Base-by-base conservation (phyloP, 1,140 invertebrate genomes). In the Penaeus vannamei region DNA sequence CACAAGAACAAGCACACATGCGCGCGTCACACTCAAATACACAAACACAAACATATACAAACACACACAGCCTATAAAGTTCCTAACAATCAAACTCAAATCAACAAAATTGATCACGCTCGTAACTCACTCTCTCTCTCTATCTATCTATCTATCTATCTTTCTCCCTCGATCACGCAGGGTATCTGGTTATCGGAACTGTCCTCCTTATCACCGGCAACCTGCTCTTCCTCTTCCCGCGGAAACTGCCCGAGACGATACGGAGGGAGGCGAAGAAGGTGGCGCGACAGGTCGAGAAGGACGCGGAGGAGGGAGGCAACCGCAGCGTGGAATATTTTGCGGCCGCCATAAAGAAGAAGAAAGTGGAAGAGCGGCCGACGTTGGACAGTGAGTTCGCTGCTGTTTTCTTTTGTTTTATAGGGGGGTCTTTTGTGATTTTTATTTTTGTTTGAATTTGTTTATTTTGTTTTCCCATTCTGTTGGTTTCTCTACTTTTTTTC, bases 301-400 rank as follows among this genome's bases (percentile, higher is more conserved):
- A 80, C 3, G 22, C 46, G n/a, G 23, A 29, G 7, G 81, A 29
- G 36, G 85, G 76, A 42, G 46, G 60, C 1, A 84, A 32, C 14
- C 26, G 87, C 17, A 81, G 87, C 7, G 26, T 89, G 2, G 82
- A 84, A 53, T 89, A 89, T 26, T 89, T 84, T 26, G 87, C 69
- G 22, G 42, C 87, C 0, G 42, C 85, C 22, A 83, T 83, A 10
- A 76, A 46, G 29, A 66, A 60, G 17, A 89, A 85, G 82, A 89
- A 85, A 60, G 22, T 36, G 53, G n/a, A 77, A 22, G 69, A 84
- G 3, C 79, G 62, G 80, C 87, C 87, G 1, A 89, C 46, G n/a
- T 59, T 89, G 1, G 32, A 7, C 12, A 89, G 87, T 89, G 82
- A 84, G 87, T 89, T 62, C 8, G 17, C 26, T 61, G 22, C 2